These are phyloP conservation scores for Melanotaenia maccullochi DNA, from an alignment of 2,797 vertebrate species.

Conservation along the genomic window DNA sequence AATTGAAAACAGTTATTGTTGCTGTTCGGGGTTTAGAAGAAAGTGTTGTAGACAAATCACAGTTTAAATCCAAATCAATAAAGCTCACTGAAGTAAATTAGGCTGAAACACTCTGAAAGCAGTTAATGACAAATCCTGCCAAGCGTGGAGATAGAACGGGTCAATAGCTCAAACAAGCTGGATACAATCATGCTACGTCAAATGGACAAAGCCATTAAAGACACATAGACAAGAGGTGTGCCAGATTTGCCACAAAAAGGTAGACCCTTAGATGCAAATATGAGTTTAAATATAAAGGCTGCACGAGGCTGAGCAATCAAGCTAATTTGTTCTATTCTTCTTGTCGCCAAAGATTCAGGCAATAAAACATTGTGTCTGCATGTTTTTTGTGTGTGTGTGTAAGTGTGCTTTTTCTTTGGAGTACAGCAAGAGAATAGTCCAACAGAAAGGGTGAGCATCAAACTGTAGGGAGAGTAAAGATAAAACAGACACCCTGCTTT, in stretches of 20 bases:
- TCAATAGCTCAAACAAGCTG: conserved; percentile 73
- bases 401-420: conserved; percentile 14
- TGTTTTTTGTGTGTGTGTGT: background rate
- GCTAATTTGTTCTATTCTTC: conserved; percentile 37
- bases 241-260: conserved; percentile 16
- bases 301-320: conserved; percentile 18
- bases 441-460: conserved; percentile 31
- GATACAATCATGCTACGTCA: conserved; percentile 58
- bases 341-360: conserved; percentile 29
- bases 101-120: conserved; percentile 76
- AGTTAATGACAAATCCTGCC: conserved; percentile 75
- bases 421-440: conserved; percentile 37
- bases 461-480: conserved; percentile 27
- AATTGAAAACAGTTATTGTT: conserved; percentile 76
- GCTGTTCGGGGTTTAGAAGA: conserved; percentile 65
- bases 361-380: conserved; percentile 1
- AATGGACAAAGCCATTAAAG: conserved; percentile 44
- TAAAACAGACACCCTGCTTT: conserved; percentile 12
- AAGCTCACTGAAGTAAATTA: conserved; percentile 76
- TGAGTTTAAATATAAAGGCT: conserved; percentile 49
- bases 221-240: conserved; percentile 26
- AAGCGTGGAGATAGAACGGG: conserved; percentile 57
- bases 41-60: conserved; percentile 76
- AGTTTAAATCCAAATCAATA: conserved; percentile 82
- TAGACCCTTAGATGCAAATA: conserved; percentile 45